A percentile compares a stretch with the other conserved stretches of the same genome.
These are phyloP conservation scores for Chelon labrosus DNA, from an alignment of 2,797 vertebrate species.

Conservation along the genomic window DNA sequence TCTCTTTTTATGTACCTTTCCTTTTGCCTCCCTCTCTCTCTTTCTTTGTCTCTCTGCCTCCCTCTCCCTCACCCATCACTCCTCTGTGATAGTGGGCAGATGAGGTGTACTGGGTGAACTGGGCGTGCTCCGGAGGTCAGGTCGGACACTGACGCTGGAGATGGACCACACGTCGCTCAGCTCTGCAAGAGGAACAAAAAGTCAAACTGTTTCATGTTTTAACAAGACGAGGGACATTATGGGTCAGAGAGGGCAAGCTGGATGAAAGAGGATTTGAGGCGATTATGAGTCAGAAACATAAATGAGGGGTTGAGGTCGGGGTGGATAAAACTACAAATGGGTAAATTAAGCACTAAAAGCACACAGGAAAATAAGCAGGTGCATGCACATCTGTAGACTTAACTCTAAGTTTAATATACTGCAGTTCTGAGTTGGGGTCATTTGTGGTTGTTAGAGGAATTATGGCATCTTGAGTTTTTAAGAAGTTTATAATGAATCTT, in stretches of 20 bases:
- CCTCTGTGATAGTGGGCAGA: conserved; percentile 84
- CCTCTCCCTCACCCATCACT: conserved; percentile 43
- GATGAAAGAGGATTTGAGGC: background rate
- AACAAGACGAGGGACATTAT: background rate
- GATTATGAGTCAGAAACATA: background rate
- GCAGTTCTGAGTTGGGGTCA: too few species aligned
- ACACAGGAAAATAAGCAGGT: background rate
- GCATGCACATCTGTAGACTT: too few species aligned
- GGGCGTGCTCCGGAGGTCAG: conserved; percentile 68
- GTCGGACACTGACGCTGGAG: conserved; percentile 76
- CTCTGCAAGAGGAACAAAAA: conserved; percentile 71
- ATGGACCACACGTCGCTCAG: conserved; percentile 87
- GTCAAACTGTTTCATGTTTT: conserved; percentile 14
- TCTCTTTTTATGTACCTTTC: background rate
- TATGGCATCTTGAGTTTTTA: too few species aligned
- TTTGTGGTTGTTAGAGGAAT: too few species aligned
- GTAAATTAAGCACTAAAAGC: background rate
- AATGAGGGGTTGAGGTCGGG: background rate
- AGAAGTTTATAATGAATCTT: too few species aligned
- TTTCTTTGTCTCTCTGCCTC: conserved; percentile 1
- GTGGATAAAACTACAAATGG: background rate
- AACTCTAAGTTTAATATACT: too few species aligned
- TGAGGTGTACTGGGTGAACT: conserved; percentile 63
- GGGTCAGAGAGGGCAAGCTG: conserved; percentile 2
- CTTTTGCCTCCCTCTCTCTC: background rate